These are phyloP conservation scores for Drosophila kuntzei DNA, from an alignment of 2,888 invertebrate species.

Conservation along the genomic window DNA sequence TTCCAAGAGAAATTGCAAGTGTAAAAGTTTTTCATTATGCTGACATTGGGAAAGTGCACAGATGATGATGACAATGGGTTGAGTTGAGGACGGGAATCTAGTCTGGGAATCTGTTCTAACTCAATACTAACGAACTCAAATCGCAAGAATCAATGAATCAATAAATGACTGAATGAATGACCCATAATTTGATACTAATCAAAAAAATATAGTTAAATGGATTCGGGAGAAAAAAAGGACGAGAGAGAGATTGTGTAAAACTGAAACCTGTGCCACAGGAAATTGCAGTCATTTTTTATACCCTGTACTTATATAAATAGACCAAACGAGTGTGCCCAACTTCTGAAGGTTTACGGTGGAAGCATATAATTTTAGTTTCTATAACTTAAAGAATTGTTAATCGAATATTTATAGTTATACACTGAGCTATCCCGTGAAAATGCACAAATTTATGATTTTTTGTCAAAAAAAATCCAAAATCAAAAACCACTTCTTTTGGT, in stretches of 20 bases:
- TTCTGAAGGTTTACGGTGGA: too few relatives aligned
- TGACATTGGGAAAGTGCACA: slow-evolving; percentile 61
- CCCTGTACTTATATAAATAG: slow-evolving; percentile 2
- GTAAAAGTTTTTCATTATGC: slow-evolving; percentile 58
- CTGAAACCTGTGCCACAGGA: slow-evolving; percentile 53
- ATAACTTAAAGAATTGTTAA: too few relatives aligned
- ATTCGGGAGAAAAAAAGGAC: background rate
- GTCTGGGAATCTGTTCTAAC: background rate
- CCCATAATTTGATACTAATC: slow-evolving; percentile 59
- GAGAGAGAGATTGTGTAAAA: slow-evolving; percentile 19
- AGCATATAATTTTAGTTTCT: too few relatives aligned
- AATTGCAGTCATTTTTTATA: slow-evolving; percentile 55
- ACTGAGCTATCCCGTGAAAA: too few relatives aligned
- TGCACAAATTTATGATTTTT: too few relatives aligned
- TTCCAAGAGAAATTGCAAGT: slow-evolving; percentile 41
- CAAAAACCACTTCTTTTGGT: too few relatives aligned
- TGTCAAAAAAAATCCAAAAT: too few relatives aligned
- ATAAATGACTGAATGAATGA: slow-evolving; percentile 39
- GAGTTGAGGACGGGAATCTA: background rate
- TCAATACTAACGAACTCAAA: slow-evolving; percentile 31
- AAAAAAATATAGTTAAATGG: slow-evolving; percentile 20
- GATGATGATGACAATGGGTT: slow-evolving; percentile 8
- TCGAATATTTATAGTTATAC: too few relatives aligned
- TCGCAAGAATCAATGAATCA: slow-evolving; percentile 23
- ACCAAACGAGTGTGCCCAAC: background rate